These are phyloP conservation scores for Ramphastos sulfuratus DNA, from an alignment of 2,113 vertebrate species.

Conservation along the genomic window DNA sequence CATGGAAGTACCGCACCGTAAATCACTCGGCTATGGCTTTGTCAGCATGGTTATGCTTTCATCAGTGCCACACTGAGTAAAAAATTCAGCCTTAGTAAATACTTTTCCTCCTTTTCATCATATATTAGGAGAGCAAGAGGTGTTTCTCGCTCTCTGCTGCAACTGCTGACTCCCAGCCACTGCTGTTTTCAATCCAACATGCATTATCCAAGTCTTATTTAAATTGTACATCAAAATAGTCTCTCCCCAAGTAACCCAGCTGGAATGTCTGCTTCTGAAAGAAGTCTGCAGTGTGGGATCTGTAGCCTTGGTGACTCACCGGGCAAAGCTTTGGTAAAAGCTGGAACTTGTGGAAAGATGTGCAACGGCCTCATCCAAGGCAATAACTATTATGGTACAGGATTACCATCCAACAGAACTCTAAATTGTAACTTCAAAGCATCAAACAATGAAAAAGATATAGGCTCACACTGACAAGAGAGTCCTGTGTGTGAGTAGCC, in stretches of 20 bases:
- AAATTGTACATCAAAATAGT: neutral
- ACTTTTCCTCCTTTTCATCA: neutral
- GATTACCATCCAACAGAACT: neutral
- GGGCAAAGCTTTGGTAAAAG: neutral
- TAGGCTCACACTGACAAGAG: neutral
- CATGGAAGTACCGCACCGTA: neutral
- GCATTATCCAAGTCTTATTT: constrained; percentile 3
- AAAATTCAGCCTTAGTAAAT: neutral
- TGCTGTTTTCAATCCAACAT: neutral
- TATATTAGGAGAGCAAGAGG: neutral
- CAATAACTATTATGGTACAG: neutral
- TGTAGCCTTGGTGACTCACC: neutral
- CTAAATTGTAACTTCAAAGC: neutral
- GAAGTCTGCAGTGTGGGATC: neutral
- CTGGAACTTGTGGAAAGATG: neutral
- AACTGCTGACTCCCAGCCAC: neutral
- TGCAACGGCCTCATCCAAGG: neutral
- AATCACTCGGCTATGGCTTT: constrained; percentile 6
- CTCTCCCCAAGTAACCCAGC: neutral
- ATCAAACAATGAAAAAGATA: neutral
- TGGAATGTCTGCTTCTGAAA: constrained; percentile 5
- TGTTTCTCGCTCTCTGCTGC: neutral
- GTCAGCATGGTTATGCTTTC: neutral
- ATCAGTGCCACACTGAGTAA: neutral
- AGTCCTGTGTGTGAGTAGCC: neutral